A percentile compares a stretch with the other conserved stretches of the same genome.
Evolutionary conservation across 2,888 invertebrate species (phyloP).

Genomic region (Aromia moschata): DNA sequence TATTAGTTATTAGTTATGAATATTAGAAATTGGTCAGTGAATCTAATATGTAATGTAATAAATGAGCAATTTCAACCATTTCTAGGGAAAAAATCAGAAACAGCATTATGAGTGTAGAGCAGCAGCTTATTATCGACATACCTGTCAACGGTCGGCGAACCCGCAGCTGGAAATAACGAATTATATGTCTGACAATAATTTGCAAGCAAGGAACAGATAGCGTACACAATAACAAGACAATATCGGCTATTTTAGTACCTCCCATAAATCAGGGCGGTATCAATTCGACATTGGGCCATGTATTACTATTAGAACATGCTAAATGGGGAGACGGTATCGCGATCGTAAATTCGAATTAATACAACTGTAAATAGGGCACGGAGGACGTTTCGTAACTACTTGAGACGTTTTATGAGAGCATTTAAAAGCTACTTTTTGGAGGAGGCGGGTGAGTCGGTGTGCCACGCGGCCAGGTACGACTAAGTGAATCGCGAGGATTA

Average conservation of each 20-base stretch:
- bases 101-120: too few species aligned
- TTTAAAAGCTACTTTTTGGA: constrained; percentile 17
- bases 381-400: constrained; percentile 45
- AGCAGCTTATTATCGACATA: too few species aligned
- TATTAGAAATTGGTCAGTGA: too few species aligned
- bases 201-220: constrained; percentile 12
- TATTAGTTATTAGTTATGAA: too few species aligned
- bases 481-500: too few species aligned
- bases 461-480: constrained; percentile 7
- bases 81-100: too few species aligned
- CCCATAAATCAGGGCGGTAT: constrained; percentile 51
- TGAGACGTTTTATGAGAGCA: constrained; percentile 25
- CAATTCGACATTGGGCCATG: constrained; percentile 49
- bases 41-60: too few species aligned
- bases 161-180: too few species aligned
- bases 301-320: constrained; percentile 53
- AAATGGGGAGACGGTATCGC: constrained; percentile 49
- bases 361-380: constrained; percentile 52
- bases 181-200: constrained; percentile 5
- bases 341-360: constrained; percentile 56
- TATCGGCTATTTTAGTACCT: constrained; percentile 27
- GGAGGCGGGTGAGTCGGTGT: constrained; percentile 2
- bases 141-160: too few species aligned
- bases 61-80: too few species aligned
- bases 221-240: constrained; percentile 10